Evolutionary conservation across 2,888 invertebrate genomes (phyloP).

Genomic region (Lycophotia porphyrea): DNA sequence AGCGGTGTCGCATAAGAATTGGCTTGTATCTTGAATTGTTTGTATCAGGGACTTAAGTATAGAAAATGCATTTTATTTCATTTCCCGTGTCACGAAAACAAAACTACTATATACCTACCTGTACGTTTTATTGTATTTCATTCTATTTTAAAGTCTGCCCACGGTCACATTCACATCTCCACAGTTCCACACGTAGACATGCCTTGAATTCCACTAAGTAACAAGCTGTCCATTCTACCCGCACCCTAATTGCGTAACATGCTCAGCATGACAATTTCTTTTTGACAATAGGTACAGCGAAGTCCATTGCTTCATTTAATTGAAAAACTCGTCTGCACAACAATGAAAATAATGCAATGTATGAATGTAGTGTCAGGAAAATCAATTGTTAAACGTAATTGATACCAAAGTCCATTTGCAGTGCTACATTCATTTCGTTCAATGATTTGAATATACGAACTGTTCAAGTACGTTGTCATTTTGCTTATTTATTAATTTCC

Average conservation of each 20-base stretch:
- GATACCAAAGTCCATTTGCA: not conserved
- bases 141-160: conserved; percentile 12
- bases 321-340: not conserved
- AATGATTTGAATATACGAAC: not conserved
- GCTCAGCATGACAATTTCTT: conserved; percentile 9
- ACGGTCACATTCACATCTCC: not conserved
- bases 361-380: not conserved
- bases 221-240: not conserved
- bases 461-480: not conserved
- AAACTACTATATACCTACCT: not conserved
- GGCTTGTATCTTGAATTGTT: no score
- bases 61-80: not conserved
- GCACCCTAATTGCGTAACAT: not conserved
- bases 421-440: not conserved
- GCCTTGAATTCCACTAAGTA: not conserved
- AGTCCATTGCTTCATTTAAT: conserved; percentile 5
- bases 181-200: conserved; percentile 2
- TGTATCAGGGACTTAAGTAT: not conserved
- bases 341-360: not conserved
- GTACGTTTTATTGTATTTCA: not conserved
- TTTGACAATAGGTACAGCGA: not conserved
- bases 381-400: not conserved
- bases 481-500: not conserved
- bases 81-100: not conserved
- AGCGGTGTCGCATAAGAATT: not conserved